Base-by-base conservation (phyloP, 2,113 vertebrate genomes). In the Machaerirhynchus nigripectus region DNA sequence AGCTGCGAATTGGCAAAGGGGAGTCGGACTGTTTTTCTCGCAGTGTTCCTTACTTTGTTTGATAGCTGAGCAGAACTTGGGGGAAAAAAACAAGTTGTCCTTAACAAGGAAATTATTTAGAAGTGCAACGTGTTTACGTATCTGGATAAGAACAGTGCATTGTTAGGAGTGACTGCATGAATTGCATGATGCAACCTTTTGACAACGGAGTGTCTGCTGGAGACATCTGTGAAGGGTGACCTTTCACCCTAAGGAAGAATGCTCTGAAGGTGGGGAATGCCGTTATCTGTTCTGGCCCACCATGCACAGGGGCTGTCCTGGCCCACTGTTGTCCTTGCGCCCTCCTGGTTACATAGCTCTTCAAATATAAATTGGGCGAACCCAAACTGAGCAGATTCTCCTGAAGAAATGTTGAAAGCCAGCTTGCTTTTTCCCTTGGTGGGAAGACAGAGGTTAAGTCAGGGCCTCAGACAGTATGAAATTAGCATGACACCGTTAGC, bases 121-220 rank as follows among this genome's bases (percentile, higher is more conserved):
- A 95, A 76, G 24, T 90, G 91, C 83, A 89, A 84, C 15, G 15
- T 92, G 87, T 98, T 97, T 98, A 80, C 2, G 86, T 97, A 96
- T 98, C 96, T 98, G 96, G 96, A 23, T 94, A 92, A 97, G 96
- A 97, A 96, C 96, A 93, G 90, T 81, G 97, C 98, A 98, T 98
- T 99, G 98, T 98, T 98, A 98, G 97, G 89, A 94, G 96, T 64
- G 75, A 97, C 97, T 98, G 97, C 98, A 97, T 95, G 97, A 98
- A 98, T 98, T 94, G 97, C 97, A 97, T 98, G 98, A 98, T 98
- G 97, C 97, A 98, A 96, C 98, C 98, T 98, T 98, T 98, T 98
- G 98, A 99, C 99, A 99, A 98, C 97, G 39, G 94, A 97, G 98
- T 98, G 98, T 99, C 98, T 99, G 98, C 98, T 98, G 98, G 98